phyloP scores from a whole-genome alignment of 2,888 invertebrate genomes.

The Rotaria magnacalcarata region DNA sequence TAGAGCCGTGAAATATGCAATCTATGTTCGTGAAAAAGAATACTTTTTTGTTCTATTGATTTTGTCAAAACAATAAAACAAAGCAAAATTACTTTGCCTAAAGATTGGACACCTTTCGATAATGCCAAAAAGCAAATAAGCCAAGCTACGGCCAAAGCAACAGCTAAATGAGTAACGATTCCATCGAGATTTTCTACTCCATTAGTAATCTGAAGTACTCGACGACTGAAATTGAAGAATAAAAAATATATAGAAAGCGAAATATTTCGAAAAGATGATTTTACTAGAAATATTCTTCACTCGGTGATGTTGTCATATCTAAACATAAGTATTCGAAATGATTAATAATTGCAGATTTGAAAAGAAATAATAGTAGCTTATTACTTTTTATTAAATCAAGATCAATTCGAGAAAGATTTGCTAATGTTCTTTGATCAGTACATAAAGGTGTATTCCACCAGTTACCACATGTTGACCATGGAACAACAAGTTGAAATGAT shows the following conservation, averaged over 20 bases:
- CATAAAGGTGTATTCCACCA: constrained; percentile 50
- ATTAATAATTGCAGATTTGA: not conserved
- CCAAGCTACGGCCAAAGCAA: constrained; percentile 56
- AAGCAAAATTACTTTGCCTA: constrained; percentile 54
- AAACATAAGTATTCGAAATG: not conserved
- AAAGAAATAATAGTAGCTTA: not conserved
- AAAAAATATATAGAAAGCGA: not conserved
- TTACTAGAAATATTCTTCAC: constrained; percentile 87
- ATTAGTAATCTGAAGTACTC: constrained; percentile 54
- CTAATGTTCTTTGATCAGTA: constrained; percentile 12
- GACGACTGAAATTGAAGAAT: constrained; percentile 50
- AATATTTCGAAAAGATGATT: not conserved
- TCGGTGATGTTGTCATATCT: constrained; percentile 64
- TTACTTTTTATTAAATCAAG: not conserved
- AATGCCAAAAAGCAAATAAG: constrained; percentile 54
- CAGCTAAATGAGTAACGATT: constrained; percentile 53
- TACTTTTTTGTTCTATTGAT: not conserved
- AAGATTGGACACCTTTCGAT: constrained; percentile 57
- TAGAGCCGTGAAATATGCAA: constrained; percentile 61
- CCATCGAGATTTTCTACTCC: constrained; percentile 55
- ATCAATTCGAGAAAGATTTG: not conserved
- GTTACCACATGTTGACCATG: constrained; percentile 55
- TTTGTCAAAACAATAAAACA: no score
- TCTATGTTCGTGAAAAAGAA: constrained; percentile 50
- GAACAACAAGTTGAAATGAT: constrained; percentile 54